Evolutionary conservation across 23 tunicate genomes (phyloP).

Genomic region (Ascidia mentula): DNA sequence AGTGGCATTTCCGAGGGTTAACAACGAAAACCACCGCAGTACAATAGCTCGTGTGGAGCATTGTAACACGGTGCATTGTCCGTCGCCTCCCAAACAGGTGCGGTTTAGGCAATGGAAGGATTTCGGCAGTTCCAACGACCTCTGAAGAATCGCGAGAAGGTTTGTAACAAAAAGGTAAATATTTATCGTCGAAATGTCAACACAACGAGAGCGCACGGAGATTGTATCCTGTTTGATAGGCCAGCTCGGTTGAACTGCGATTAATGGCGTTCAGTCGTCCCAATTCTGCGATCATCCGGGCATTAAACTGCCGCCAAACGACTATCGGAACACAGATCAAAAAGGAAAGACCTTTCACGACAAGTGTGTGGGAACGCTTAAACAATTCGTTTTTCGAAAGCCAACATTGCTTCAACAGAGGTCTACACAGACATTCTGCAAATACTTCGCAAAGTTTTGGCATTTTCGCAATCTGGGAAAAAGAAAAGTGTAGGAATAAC

Average conservation of each 20-base stretch:
- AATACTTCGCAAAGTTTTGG: no score
- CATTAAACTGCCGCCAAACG: neutral
- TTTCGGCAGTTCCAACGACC: neutral
- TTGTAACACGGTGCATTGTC: neutral
- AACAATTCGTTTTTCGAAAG: no score
- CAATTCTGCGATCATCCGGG: neutral
- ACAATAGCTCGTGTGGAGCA: slow-evolving; percentile 1
- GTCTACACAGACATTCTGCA: no score
- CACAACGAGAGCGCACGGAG: neutral
- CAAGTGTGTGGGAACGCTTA: no score
- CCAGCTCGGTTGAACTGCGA: no score
- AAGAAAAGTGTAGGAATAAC: no score
- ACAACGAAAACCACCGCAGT: neutral
- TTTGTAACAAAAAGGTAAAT: no score
- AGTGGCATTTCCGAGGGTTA: neutral
- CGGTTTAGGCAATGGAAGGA: neutral
- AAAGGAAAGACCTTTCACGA: neutral
- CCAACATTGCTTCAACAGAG: no score
- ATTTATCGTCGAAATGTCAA: neutral
- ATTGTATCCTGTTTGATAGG: neutral
- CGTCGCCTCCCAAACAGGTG: neutral
- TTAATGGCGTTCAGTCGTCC: neutral
- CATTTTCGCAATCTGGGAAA: no score
- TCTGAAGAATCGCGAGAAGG: neutral
- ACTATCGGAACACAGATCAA: neutral